phyloP scores from a whole-genome alignment of 1,140 invertebrate species.

The Drosophila pruinosa region DNA sequence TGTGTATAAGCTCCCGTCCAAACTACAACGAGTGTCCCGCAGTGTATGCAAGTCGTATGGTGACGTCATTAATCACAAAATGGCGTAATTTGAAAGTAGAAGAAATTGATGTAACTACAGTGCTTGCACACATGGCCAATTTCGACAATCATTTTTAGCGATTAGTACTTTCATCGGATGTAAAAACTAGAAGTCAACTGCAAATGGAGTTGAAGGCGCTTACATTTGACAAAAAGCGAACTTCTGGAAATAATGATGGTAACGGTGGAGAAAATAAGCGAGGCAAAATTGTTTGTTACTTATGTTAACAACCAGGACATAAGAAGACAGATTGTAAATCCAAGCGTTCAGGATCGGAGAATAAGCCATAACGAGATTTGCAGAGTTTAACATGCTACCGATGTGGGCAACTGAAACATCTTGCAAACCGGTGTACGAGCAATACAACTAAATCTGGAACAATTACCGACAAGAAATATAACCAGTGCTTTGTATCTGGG shows the following conservation, averaged over 20 bases:
- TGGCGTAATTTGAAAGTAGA: too few species aligned
- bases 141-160: too few species aligned
- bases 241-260: background rate
- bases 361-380: conserved; percentile 8
- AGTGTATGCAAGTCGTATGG: too few species aligned
- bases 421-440: conserved; percentile 15
- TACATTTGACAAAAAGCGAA: conserved; percentile 15
- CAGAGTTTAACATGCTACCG: background rate
- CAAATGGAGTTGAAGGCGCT: too few species aligned
- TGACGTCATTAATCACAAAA: too few species aligned
- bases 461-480: conserved; percentile 15
- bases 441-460: too few species aligned
- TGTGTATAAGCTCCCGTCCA: too few species aligned
- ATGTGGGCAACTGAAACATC: conserved; percentile 15
- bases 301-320: background rate
- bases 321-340: background rate
- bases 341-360: background rate
- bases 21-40: too few species aligned
- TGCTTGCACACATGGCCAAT: too few species aligned
- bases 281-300: background rate
- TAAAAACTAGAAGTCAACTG: too few species aligned
- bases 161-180: too few species aligned
- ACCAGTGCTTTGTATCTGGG: conserved; percentile 6
- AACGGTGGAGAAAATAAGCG: background rate
- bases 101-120: too few species aligned